A percentile compares a stretch with the other conserved stretches of the same genome.
Evolutionary conservation across 2,113 vertebrate genomes (phyloP).

Genomic region (Podocnemis expansa): DNA sequence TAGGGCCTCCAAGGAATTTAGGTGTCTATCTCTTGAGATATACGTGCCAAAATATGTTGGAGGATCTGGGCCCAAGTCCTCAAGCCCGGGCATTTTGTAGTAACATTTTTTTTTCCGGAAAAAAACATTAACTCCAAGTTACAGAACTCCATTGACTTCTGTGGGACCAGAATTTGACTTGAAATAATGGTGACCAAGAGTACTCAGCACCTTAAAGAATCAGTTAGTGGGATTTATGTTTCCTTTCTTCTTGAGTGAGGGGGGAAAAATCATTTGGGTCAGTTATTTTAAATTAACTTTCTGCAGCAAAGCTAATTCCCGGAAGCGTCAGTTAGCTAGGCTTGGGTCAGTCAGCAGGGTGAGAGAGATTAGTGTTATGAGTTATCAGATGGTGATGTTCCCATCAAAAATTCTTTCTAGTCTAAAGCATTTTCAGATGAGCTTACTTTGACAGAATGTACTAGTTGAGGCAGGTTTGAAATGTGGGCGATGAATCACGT

Average conservation of each 20-base stretch:
- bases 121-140: neutral
- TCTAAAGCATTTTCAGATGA: neutral
- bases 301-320: neutral
- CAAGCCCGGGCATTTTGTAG: neutral
- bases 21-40: neutral
- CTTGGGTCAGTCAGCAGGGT: neutral
- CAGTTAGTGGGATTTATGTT: neutral
- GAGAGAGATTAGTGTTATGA: neutral
- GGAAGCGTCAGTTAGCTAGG: neutral
- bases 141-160: neutral
- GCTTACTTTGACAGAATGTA: neutral
- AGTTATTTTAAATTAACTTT: neutral
- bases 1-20: neutral
- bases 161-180: neutral
- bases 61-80: neutral
- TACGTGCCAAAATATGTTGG: too few relatives aligned
- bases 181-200: rapidly evolving
- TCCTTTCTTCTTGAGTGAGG: neutral
- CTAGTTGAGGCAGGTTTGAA: neutral
- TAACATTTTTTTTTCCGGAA: neutral
- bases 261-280: neutral
- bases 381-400: neutral
- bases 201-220: neutral
- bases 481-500: neutral
- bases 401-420: neutral